Base-by-base conservation (phyloP, 2,888 invertebrate genomes). In the Acrocyrtus sp. region DNA sequence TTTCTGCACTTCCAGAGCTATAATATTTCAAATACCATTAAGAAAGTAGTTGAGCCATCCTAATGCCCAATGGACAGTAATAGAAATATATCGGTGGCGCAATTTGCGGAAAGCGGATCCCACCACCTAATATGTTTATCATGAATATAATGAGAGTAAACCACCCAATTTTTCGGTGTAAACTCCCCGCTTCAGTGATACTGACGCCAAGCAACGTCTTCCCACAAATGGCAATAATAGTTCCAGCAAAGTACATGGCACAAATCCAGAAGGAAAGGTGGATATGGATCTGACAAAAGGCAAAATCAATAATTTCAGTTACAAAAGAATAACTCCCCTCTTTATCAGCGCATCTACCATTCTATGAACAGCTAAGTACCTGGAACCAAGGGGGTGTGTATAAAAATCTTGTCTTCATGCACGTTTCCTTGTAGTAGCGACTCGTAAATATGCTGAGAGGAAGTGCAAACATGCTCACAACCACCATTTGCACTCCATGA, bases 371-470 rank as follows among this genome's bases (percentile, higher is more conserved):
- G n/a, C n/a, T 39, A 10, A 10, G 8, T 57, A 67, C 66, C 47
- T 47, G 47, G 41, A 43, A 69, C 68, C 68, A 69, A 6, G 61
- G 17, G 10, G 47, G n/a, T 0, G 68, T 21, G 17, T 24, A 21
- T 0, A 69, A 39, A 12, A 69, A 24, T 3, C 68, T 21, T 0
- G 21, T 22, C 10, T 47, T 48, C 68, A 69, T 69, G 27, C 53
- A 69, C 0, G 60, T 24, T 19, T 69, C 68, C 39, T 69, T 69
- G 27, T 12, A 61, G 54, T 69, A 69, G 19, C 68, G 60, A 6
- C 41, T 69, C 12, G 54, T 15, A 24, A 69, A 69, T 1, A 54
- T n/a, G 34, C 22, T 45, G 3, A 69, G 39, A 10, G 68, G 68
- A 5, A 54, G 10, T 4, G 61, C 6, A 10, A 69, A 41, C 8